These are phyloP conservation scores for Tromatobia lineatoria DNA, from an alignment of 2,888 invertebrate species.

Conservation along the genomic window DNA sequence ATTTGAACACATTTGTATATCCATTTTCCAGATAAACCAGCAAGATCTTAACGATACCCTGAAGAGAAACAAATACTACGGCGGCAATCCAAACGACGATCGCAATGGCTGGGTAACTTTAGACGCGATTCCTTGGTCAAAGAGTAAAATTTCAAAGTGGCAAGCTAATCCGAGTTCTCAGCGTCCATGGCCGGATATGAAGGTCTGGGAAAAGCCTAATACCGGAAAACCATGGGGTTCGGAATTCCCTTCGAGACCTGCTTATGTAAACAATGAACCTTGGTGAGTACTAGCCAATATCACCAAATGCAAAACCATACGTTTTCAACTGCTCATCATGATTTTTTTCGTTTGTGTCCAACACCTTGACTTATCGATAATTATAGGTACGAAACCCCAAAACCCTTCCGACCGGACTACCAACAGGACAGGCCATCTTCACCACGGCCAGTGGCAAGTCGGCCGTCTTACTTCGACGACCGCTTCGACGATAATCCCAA, in stretches of 20 bases:
- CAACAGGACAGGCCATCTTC: conserved; percentile 61
- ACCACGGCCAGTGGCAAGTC: conserved; percentile 51
- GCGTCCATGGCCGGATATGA: conserved; percentile 82
- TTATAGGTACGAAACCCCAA: conserved; percentile 80
- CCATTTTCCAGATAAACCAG: conserved; percentile 69
- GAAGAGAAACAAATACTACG: conserved; percentile 82
- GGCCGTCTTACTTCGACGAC: conserved; percentile 76
- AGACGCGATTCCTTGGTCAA: conserved; percentile 93
- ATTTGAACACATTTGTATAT: not conserved
- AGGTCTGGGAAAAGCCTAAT: conserved; percentile 82
- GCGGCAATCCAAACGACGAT: conserved; percentile 89
- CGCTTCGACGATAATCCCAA: conserved; percentile 76
- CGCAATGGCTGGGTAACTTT: conserved; percentile 92
- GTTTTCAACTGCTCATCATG: not conserved
- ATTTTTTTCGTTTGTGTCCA: not conserved
- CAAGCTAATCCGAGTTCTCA: conserved; percentile 87
- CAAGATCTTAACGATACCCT: conserved; percentile 79
- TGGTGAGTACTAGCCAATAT: conserved; percentile 67
- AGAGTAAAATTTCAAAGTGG: conserved; percentile 93
- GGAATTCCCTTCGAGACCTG: conserved; percentile 76
- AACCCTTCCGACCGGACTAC: conserved; percentile 79
- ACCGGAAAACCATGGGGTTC: conserved; percentile 80
- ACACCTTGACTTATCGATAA: not conserved
- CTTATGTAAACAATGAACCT: conserved; percentile 80
- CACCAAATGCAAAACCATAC: not conserved